phyloP scores from a whole-genome alignment of 2,113 vertebrate genomes.

The Hippocampus comes region DNA sequence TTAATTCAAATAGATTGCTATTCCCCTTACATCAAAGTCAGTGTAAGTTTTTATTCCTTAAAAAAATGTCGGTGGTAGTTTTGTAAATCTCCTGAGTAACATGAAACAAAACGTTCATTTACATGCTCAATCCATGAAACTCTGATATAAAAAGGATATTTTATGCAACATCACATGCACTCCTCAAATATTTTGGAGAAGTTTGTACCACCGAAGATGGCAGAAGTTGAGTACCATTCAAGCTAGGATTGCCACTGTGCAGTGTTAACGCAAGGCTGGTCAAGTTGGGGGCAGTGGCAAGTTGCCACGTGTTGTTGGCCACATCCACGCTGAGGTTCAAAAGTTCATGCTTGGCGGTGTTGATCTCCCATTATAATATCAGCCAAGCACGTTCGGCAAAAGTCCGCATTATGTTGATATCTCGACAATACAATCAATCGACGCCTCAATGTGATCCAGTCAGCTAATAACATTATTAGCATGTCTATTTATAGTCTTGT shows the following conservation, averaged over 20 bases:
- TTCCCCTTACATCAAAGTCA: too few relatives aligned
- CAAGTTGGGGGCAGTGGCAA: background rate
- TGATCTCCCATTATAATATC: background rate
- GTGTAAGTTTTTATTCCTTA: too few relatives aligned
- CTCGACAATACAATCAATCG: background rate
- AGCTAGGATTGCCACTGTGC: background rate
- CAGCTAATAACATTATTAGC: conserved; percentile 39
- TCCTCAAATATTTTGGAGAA: too few relatives aligned
- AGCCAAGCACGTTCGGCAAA: background rate
- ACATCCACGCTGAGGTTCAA: background rate
- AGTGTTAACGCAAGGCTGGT: background rate
- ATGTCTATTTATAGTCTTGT: conserved; percentile 49
- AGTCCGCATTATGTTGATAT: background rate
- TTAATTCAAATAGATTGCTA: too few relatives aligned
- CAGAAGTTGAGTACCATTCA: background rate
- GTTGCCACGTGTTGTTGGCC: background rate
- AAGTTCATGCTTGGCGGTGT: background rate
- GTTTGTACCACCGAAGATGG: too few relatives aligned
- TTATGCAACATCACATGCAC: too few relatives aligned
- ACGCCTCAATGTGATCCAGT: conserved; percentile 11
- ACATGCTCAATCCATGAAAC: too few relatives aligned
- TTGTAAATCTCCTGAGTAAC: too few relatives aligned
- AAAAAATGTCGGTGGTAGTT: too few relatives aligned
- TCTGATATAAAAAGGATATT: too few relatives aligned
- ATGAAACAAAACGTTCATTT: too few relatives aligned